These are phyloP conservation scores for Polymixis flavicincta DNA, from an alignment of 2,888 invertebrate species.

Conservation along the genomic window DNA sequence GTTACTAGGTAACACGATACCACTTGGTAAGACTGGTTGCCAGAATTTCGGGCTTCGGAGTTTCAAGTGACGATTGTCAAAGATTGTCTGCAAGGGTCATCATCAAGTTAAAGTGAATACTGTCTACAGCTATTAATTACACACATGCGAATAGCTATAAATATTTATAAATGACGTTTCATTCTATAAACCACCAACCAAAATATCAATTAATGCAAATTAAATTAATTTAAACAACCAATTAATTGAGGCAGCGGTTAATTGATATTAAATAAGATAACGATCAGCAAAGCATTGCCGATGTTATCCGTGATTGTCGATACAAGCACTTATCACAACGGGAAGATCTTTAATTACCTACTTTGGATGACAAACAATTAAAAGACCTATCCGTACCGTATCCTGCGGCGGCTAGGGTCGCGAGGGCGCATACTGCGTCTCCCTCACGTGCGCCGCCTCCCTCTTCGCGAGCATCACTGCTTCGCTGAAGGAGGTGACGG, in stretches of 20 bases:
- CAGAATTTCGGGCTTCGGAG: not conserved
- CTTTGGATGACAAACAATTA: not conserved
- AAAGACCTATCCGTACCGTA: too few species aligned
- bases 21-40: not conserved
- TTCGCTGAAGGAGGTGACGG: too few species aligned
- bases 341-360: conserved; percentile 20
- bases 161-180: not conserved
- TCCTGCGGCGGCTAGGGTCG: too few species aligned
- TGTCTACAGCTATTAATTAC: too few species aligned
- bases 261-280: conserved; percentile 28
- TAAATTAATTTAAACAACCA: conserved; percentile 17
- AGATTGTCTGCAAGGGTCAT: not conserved
- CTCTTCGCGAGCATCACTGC: too few species aligned
- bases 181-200: not conserved
- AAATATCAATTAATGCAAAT: conserved; percentile 17
- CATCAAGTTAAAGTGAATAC: not conserved
- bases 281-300: not conserved
- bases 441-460: too few species aligned
- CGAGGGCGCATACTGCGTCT: too few species aligned
- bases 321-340: not conserved
- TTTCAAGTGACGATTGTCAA: not conserved
- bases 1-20: not conserved
- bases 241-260: conserved; percentile 1
- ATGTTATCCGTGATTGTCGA: conserved; percentile 5
- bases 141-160: not conserved